Conservation (phyloP, 2,797 vertebrate species). For the Australoheros facetus region DNA sequence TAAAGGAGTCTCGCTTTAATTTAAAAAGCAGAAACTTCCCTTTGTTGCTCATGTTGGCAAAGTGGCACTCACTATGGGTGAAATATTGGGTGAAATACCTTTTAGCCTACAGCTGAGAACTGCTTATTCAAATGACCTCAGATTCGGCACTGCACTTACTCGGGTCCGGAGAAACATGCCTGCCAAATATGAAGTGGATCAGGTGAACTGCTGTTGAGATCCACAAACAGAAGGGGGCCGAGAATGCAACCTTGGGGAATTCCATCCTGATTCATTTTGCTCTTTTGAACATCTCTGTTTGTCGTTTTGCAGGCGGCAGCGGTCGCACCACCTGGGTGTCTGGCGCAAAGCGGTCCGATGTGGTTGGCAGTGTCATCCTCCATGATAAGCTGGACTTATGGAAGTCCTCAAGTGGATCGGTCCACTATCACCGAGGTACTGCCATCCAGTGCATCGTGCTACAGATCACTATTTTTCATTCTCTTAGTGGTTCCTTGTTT, state of each 20-base stretch:
- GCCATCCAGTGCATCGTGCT: background rate
- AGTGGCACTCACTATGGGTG: background rate
- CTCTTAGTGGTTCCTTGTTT: background rate
- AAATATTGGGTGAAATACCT: background rate
- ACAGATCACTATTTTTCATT: background rate
- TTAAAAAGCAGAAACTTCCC: background rate
- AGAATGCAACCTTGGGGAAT: background rate
- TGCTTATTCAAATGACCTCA: background rate
- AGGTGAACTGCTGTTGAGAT: background rate
- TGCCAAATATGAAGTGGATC: background rate
- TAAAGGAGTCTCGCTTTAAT: background rate
- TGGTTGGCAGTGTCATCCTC: constrained; percentile 75
- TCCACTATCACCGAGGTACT: constrained; percentile 76
- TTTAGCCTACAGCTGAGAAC: background rate
- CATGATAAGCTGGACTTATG: constrained; percentile 74
- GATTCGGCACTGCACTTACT: background rate
- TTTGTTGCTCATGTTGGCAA: background rate
- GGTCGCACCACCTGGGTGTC: constrained; percentile 59
- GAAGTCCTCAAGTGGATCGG: constrained; percentile 43
- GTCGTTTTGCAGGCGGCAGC: constrained; percentile 65
- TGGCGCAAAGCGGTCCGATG: background rate
- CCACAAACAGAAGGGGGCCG: background rate
- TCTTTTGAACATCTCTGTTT: background rate
- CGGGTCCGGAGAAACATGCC: background rate
- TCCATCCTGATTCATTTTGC: background rate